Conservation (phyloP, 1,140 invertebrate genomes). For the Coelopa frigida region DNA sequence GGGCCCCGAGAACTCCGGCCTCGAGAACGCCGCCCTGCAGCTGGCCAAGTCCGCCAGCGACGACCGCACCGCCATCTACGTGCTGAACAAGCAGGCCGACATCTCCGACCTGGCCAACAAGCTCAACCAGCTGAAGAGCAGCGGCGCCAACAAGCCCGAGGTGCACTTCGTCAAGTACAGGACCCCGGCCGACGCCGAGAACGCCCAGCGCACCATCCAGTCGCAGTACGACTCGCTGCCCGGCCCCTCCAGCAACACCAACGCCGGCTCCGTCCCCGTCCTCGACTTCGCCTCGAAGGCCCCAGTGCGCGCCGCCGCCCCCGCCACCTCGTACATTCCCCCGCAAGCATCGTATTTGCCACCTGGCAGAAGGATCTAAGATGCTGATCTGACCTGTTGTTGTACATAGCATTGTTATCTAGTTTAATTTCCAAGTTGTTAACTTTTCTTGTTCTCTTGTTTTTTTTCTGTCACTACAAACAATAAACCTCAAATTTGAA, state of each 20-base stretch:
- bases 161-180: slow-evolving; percentile 19
- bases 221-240: slow-evolving; percentile 15
- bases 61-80: slow-evolving; percentile 36
- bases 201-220: slow-evolving; percentile 18
- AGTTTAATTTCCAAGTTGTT: slow-evolving; percentile 10
- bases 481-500: too few relatives aligned
- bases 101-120: slow-evolving; percentile 31
- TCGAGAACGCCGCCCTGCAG: slow-evolving; percentile 32
- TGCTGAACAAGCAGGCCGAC: slow-evolving; percentile 36
- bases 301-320: not conserved
- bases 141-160: slow-evolving; percentile 17
- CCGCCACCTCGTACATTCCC: slow-evolving; percentile 7
- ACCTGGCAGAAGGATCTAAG: slow-evolving; percentile 15
- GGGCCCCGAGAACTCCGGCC: slow-evolving; percentile 34
- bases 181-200: slow-evolving; percentile 16
- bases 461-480: slow-evolving; percentile 1
- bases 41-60: slow-evolving; percentile 34
- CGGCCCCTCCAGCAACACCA: slow-evolving; percentile 9
- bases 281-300: slow-evolving; percentile 15
- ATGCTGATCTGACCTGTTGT: slow-evolving; percentile 10
- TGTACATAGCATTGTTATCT: slow-evolving; percentile 15
- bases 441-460: slow-evolving; percentile 1
- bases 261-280: slow-evolving; percentile 11
- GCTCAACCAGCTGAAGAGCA: slow-evolving; percentile 25
- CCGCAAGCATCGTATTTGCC: slow-evolving; percentile 17